These are phyloP conservation scores for Barnardius zonarius DNA, from an alignment of 2,113 vertebrate genomes.

Conservation along the genomic window DNA sequence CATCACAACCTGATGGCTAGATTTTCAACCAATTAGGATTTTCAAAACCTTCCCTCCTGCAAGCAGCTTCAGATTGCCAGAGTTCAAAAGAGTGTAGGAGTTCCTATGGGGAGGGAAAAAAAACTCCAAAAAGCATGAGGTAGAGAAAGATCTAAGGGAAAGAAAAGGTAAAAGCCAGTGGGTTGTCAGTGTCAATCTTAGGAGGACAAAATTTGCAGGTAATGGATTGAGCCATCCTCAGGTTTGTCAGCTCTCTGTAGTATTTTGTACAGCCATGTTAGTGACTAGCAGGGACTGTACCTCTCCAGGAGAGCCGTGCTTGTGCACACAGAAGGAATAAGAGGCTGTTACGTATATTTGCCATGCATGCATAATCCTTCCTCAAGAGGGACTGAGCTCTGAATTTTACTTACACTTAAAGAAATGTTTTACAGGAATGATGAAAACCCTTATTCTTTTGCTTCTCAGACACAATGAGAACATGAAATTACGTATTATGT, in stretches of 20 bases:
- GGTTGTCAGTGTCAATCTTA: background rate
- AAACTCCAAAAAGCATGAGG: accelerated
- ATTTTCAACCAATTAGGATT: background rate
- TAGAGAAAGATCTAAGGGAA: background rate
- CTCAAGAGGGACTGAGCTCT: background rate
- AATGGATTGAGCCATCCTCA: accelerated
- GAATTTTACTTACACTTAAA: background rate
- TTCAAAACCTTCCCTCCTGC: background rate
- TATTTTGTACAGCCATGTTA: background rate
- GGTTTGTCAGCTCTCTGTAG: background rate
- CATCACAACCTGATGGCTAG: background rate
- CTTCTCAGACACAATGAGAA: background rate
- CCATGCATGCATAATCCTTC: background rate
- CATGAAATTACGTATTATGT: background rate
- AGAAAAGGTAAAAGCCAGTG: background rate
- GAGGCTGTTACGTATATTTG: background rate
- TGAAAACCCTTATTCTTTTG: background rate
- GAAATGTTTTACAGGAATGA: background rate
- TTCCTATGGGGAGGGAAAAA: background rate
- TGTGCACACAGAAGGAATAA: accelerated
- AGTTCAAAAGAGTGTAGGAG: background rate
- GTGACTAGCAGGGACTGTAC: background rate
- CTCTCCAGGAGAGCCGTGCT: background rate
- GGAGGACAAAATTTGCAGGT: background rate
- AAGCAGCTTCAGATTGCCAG: background rate